Conservation (phyloP, 1,140 invertebrate genomes). For the Heliconius hermathena region DNA sequence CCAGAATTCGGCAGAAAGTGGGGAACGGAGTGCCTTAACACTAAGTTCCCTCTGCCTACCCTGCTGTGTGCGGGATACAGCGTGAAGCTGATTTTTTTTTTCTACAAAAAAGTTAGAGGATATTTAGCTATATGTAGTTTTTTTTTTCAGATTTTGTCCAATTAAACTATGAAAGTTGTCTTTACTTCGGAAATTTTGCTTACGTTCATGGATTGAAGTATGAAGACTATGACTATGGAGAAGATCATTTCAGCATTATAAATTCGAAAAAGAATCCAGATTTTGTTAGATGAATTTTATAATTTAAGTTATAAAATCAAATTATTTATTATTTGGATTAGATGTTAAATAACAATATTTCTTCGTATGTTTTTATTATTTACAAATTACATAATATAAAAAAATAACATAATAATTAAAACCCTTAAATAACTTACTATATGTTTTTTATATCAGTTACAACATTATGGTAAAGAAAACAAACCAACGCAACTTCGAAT, state of each 20-base stretch:
- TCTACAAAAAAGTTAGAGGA: not conserved
- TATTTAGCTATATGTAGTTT: not conserved
- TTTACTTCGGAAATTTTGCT: slow-evolving; percentile 72
- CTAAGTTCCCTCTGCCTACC: no score
- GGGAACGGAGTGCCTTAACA: no score
- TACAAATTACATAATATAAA: not conserved
- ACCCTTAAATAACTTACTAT: no score
- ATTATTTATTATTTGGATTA: not conserved
- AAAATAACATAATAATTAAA: not conserved
- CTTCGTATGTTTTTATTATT: not conserved
- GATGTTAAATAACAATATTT: not conserved
- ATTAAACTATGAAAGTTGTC: slow-evolving; percentile 63
- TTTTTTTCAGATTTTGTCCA: slow-evolving; percentile 55
- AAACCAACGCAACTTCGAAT: not conserved
- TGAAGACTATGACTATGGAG: slow-evolving; percentile 68
- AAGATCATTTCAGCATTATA: slow-evolving; percentile 55
- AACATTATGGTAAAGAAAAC: no score
- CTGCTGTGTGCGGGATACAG: no score
- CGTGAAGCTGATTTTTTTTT: no score
- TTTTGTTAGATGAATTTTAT: slow-evolving; percentile 41
- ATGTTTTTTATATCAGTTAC: no score
- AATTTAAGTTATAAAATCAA: not conserved
- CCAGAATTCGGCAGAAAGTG: no score
- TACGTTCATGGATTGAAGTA: slow-evolving; percentile 69
- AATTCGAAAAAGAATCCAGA: slow-evolving; percentile 63